Evolutionary conservation across 2,888 invertebrate genomes (phyloP).

Genomic region (Eretmocerus hayati): DNA sequence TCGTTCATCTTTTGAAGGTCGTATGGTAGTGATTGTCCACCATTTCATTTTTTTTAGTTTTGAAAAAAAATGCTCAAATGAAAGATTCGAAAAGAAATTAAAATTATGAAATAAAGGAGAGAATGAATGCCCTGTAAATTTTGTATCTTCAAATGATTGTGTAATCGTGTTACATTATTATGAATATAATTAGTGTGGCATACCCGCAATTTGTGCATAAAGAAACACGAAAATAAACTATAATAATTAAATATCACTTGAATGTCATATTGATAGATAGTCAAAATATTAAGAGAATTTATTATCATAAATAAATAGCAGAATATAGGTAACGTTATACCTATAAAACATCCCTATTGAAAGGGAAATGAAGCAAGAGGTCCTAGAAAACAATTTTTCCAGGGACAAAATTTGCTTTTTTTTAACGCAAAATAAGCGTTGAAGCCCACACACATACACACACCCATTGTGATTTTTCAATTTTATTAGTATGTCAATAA

Average conservation of each 20-base stretch:
- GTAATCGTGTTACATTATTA: slow-evolving; percentile 32
- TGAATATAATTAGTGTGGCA: slow-evolving; percentile 22
- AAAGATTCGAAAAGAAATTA: too few relatives aligned
- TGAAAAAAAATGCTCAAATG: too few relatives aligned
- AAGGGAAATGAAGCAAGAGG: background rate
- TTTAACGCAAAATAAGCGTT: too few relatives aligned
- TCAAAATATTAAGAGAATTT: slow-evolving; percentile 31
- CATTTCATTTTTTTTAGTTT: too few relatives aligned
- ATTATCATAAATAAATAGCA: background rate
- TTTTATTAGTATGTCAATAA: too few relatives aligned
- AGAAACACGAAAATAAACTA: background rate
- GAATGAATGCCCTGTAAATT: slow-evolving; percentile 35
- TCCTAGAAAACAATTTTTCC: background rate
- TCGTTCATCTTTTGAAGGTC: too few relatives aligned
- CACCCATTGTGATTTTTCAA: background rate
- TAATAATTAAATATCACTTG: slow-evolving; percentile 20
- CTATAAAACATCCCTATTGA: background rate
- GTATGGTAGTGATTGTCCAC: too few relatives aligned
- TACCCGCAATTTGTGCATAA: slow-evolving; percentile 33
- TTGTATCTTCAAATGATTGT: slow-evolving; percentile 43
- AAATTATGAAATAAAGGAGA: too few relatives aligned
- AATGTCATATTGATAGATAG: slow-evolving; percentile 32
- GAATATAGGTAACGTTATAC: too few relatives aligned
- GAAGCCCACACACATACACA: too few relatives aligned
- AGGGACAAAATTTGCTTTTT: background rate